These are phyloP conservation scores for Pogonomyrmex californicus DNA, from an alignment of 1,140 invertebrate genomes.

Conservation along the genomic window DNA sequence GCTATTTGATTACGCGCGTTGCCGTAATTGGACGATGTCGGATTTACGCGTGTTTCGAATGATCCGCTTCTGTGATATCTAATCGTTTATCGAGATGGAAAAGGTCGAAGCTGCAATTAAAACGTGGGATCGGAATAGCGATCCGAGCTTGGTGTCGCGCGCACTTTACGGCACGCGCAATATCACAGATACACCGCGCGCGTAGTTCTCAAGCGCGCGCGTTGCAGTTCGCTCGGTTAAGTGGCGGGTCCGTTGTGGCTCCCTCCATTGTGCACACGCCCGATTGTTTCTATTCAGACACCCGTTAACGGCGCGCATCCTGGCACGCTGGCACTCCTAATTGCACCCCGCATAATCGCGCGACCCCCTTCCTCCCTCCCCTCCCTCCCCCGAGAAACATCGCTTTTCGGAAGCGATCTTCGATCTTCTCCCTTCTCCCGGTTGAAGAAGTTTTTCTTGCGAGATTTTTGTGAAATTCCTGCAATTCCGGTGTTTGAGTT, in stretches of 20 bases:
- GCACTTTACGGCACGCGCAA: constrained; percentile 64
- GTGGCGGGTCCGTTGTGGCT: constrained; percentile 75
- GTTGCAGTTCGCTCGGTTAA: constrained; percentile 69
- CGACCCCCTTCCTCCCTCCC: not conserved
- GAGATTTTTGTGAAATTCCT: not conserved
- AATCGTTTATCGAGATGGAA: not conserved
- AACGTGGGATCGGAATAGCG: not conserved
- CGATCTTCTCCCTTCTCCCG: not conserved
- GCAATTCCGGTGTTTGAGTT: too few relatives aligned
- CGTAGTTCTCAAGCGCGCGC: constrained; percentile 56
- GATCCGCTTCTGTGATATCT: not conserved
- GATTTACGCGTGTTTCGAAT: not conserved
- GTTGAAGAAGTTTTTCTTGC: not conserved
- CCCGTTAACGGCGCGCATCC: constrained; percentile 74
- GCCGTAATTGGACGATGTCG: constrained; percentile 33
- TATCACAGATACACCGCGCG: constrained; percentile 62
- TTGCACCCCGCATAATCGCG: constrained; percentile 62
- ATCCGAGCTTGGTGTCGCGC: constrained; percentile 19
- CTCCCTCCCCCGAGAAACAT: constrained; percentile 3
- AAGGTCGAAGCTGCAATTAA: constrained; percentile 3
- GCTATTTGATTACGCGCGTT: not conserved
- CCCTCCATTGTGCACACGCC: constrained; percentile 66
- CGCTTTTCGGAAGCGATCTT: not conserved
- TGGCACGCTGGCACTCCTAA: constrained; percentile 66
- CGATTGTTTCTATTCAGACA: constrained; percentile 76